These are phyloP conservation scores for Heteropelma amictum DNA, from an alignment of 2,888 invertebrate genomes.

Conservation along the genomic window DNA sequence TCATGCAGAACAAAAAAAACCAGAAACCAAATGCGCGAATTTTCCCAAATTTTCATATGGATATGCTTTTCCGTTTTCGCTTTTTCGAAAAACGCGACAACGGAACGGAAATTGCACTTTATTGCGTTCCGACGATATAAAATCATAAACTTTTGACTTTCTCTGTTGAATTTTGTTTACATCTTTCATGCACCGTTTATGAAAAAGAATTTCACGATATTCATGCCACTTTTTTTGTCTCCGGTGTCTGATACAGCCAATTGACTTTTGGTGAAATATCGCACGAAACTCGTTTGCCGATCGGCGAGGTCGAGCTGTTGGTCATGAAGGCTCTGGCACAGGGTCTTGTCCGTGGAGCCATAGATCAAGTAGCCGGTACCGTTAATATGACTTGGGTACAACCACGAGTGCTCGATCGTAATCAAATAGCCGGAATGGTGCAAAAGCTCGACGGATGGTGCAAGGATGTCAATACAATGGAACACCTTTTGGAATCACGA, in stretches of 20 bases:
- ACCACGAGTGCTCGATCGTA: conserved; percentile 86
- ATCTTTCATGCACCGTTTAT: too few relatives aligned
- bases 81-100: neutral
- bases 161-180: too few relatives aligned
- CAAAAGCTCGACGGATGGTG: conserved; percentile 86
- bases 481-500: conserved; percentile 84
- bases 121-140: too few relatives aligned
- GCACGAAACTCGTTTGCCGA: conserved; percentile 88
- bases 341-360: conserved; percentile 94
- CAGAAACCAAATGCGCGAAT: too few relatives aligned
- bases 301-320: conserved; percentile 93
- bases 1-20: neutral
- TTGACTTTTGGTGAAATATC: conserved; percentile 95
- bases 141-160: too few relatives aligned
- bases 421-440: conserved; percentile 86
- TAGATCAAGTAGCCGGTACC: conserved; percentile 91
- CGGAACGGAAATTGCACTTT: too few relatives aligned
- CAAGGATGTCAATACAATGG: conserved; percentile 86
- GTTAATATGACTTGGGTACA: conserved; percentile 93
- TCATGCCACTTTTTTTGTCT: neutral
- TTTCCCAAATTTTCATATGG: neutral
- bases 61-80: neutral
- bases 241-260: conserved; percentile 78
- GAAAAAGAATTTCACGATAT: conserved; percentile 4
- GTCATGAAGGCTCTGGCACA: conserved; percentile 99